These are phyloP conservation scores for Eueides isabella DNA, from an alignment of 1,140 invertebrate genomes.

Conservation along the genomic window DNA sequence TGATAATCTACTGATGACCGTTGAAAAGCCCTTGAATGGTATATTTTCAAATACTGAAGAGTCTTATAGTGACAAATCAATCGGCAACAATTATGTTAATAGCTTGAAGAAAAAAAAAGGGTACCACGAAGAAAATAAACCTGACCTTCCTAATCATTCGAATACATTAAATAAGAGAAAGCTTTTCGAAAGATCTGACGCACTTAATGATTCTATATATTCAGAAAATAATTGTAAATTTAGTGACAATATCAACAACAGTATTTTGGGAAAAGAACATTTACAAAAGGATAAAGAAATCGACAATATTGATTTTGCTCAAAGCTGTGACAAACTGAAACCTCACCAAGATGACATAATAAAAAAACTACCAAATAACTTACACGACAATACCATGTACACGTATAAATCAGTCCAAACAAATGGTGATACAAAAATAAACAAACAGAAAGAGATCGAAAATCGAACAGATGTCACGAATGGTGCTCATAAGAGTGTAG, in stretches of 20 bases:
- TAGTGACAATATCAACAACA: constrained; percentile 49
- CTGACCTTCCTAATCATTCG: constrained; percentile 50
- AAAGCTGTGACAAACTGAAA: constrained; percentile 30
- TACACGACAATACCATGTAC: constrained; percentile 67
- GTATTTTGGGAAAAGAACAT: constrained; percentile 37
- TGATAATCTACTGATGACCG: constrained; percentile 21
- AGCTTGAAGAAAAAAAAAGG: constrained; percentile 55
- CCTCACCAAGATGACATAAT: constrained; percentile 46
- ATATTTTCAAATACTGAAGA: constrained; percentile 57
- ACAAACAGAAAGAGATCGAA: constrained; percentile 37
- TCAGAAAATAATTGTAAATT: constrained; percentile 45
- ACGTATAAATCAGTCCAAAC: constrained; percentile 51
- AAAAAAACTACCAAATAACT: constrained; percentile 52
- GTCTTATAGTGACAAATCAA: constrained; percentile 55
- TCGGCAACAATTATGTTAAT: constrained; percentile 49
- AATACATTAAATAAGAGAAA: constrained; percentile 69
- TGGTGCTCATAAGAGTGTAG: constrained; percentile 27
- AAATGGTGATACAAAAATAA: constrained; percentile 28
- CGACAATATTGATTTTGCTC: constrained; percentile 9
- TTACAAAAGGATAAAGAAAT: constrained; percentile 39
- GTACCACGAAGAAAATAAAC: constrained; percentile 50
- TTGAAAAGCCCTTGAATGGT: constrained; percentile 46
- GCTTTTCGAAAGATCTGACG: constrained; percentile 62
- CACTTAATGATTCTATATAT: constrained; percentile 46
- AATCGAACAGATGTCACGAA: constrained; percentile 18